phyloP scores from a whole-genome alignment of 30 jellyfish, hydroid and myxozoan genomes.

The Calvadosia cruxmelitensis region DNA sequence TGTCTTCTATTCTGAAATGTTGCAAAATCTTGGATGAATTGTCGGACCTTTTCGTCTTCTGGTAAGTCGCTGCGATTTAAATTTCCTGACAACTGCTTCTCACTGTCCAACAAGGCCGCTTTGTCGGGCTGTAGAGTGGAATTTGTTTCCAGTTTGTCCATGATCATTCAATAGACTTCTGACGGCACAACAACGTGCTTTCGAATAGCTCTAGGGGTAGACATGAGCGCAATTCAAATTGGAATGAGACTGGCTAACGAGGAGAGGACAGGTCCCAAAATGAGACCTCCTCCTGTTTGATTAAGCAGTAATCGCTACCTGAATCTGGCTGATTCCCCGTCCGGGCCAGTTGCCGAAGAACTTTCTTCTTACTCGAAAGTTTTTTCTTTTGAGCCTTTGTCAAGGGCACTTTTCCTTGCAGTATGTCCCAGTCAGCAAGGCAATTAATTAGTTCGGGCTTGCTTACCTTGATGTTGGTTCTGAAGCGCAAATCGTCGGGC shows the following conservation, averaged over 20 bases:
- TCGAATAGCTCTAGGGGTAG: background rate
- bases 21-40: background rate
- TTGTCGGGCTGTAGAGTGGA: background rate
- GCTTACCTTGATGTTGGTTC: constrained; percentile 10
- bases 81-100: background rate
- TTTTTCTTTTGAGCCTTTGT: background rate
- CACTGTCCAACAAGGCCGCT: background rate
- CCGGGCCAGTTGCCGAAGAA: background rate
- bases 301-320: background rate
- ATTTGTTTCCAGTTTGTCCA: background rate
- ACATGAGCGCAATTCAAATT: background rate
- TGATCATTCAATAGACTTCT: background rate
- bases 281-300: background rate
- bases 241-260: background rate
- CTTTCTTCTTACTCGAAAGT: background rate
- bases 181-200: background rate
- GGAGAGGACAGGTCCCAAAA: background rate
- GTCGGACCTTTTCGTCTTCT: background rate
- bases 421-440: background rate
- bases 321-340: background rate
- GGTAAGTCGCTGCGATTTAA: background rate
- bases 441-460: background rate
- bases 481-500: background rate
- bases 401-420: background rate
- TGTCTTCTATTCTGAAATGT: background rate